Evolutionary conservation across 2,113 vertebrate genomes (phyloP).

Genomic region (Rhinoderma darwinii): DNA sequence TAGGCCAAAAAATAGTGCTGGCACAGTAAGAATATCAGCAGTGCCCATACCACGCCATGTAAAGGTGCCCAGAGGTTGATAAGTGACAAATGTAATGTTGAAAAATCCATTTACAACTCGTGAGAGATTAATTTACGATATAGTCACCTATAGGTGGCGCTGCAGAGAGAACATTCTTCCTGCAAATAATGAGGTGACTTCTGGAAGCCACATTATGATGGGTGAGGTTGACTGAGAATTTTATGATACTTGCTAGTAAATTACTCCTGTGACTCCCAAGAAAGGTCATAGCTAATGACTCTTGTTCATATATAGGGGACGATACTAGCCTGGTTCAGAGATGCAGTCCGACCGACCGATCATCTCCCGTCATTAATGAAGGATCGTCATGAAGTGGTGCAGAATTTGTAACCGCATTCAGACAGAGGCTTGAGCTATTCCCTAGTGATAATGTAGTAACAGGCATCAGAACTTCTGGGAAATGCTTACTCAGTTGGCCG

Average conservation of each 20-base stretch:
- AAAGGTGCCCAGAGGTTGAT: too few relatives aligned
- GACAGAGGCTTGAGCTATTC: background rate
- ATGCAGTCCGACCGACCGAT: background rate
- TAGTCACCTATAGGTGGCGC: too few relatives aligned
- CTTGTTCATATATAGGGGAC: background rate
- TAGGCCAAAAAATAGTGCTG: too few relatives aligned
- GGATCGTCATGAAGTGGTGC: background rate
- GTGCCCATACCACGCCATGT: too few relatives aligned
- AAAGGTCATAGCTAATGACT: background rate
- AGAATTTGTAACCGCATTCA: background rate
- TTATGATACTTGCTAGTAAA: background rate
- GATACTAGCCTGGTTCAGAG: background rate
- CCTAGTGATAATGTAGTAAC: background rate
- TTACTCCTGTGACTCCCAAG: background rate
- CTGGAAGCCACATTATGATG: too few relatives aligned
- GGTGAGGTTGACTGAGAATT: too few relatives aligned
- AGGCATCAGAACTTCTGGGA: conserved; percentile 1
- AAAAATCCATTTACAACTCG: too few relatives aligned
- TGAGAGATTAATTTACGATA: too few relatives aligned
- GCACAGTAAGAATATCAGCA: too few relatives aligned
- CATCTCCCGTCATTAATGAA: background rate
- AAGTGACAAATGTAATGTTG: too few relatives aligned
- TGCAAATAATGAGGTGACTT: too few relatives aligned
- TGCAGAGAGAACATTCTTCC: too few relatives aligned
- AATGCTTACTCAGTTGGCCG: background rate